Evolutionary conservation across 2,113 vertebrate genomes (phyloP).

Genomic region (Cyprinus carpio): DNA sequence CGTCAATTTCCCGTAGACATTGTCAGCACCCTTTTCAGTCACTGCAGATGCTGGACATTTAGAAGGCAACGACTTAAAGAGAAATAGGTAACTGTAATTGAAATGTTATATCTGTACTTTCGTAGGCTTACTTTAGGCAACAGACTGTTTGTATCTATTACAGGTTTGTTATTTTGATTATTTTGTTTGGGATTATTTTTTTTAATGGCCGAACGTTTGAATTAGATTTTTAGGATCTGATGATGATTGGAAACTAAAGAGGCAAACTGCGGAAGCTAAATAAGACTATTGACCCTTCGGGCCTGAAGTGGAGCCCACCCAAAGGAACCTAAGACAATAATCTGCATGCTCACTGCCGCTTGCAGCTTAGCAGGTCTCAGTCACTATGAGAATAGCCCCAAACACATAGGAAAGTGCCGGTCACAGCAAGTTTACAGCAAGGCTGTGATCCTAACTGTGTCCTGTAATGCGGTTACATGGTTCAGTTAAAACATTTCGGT

Average conservation of each 20-base stretch:
- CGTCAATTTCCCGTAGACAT: slow-evolving; percentile 97
- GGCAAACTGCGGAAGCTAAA: slow-evolving; percentile 87
- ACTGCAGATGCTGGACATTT: slow-evolving; percentile 98
- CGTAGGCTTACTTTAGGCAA: background rate
- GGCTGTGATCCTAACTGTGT: background rate
- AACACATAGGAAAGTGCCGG: slow-evolving; percentile 1
- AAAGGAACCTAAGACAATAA: slow-evolving; percentile 86
- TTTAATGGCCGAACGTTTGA: background rate
- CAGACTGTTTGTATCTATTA: background rate
- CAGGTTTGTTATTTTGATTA: background rate
- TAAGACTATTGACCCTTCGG: slow-evolving; percentile 92
- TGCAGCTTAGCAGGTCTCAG: slow-evolving; percentile 33
- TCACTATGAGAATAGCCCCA: slow-evolving; percentile 11
- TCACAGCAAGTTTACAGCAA: slow-evolving; percentile 5
- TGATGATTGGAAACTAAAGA: slow-evolving; percentile 97
- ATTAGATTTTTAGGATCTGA: slow-evolving; percentile 84
- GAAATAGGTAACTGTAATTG: slow-evolving; percentile 84
- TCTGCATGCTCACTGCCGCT: background rate
- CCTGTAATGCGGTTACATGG: background rate
- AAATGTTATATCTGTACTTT: no score
- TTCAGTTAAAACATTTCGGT: background rate
- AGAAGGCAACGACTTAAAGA: slow-evolving; percentile 93
- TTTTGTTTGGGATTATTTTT: background rate
- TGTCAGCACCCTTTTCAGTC: slow-evolving; percentile 96
- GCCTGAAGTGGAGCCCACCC: slow-evolving; percentile 97